Evolutionary conservation across 2,888 invertebrate species (phyloP).

Genomic region (Deilephila porcellus): DNA sequence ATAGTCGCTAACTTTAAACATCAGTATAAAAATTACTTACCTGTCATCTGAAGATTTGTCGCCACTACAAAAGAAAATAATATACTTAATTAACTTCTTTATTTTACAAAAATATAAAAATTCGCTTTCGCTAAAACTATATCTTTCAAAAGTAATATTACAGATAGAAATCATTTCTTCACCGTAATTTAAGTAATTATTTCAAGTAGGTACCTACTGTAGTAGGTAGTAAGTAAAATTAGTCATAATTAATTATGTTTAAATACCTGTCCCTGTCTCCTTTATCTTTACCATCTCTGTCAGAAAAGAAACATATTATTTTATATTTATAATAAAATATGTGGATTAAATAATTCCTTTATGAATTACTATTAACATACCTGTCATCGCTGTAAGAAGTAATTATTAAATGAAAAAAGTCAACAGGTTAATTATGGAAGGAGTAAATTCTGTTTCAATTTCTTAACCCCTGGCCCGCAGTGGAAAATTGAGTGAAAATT

Average conservation of each 20-base stretch:
- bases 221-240: no score
- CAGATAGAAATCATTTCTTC: no score
- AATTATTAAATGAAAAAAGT: neutral
- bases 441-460: no score
- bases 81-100: neutral
- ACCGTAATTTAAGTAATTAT: no score
- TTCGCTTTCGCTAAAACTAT: no score
- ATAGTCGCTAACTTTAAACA: neutral
- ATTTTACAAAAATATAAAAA: neutral
- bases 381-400: conserved; percentile 21
- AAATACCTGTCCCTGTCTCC: neutral
- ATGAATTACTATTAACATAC: conserved; percentile 21
- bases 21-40: neutral
- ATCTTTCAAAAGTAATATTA: no score
- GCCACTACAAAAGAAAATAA: neutral
- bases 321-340: neutral
- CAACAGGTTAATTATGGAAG: no score
- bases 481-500: no score
- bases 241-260: no score
- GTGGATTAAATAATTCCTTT: neutral
- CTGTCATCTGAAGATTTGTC: conserved; percentile 28
- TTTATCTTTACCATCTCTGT: neutral
- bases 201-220: no score
- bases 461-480: no score
- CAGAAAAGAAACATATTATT: neutral